Evolutionary conservation across 2,888 invertebrate genomes (phyloP).

Genomic region (Megalurothrips usitatus): DNA sequence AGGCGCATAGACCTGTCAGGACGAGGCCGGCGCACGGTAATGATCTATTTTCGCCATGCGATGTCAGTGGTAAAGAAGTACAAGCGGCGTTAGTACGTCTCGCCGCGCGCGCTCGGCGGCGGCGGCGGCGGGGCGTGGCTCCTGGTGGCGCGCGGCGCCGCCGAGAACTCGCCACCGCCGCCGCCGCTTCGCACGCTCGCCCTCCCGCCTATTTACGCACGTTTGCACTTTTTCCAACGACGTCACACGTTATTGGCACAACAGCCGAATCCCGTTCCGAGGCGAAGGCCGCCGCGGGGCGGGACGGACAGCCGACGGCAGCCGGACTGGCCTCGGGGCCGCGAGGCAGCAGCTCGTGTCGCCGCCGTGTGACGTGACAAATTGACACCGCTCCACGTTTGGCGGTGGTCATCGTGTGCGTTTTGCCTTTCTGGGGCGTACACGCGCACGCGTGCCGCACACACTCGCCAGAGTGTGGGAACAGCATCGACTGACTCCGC

Average conservation of each 20-base stretch:
- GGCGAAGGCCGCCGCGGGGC: not conserved
- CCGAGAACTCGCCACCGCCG: not conserved
- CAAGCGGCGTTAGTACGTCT: not conserved
- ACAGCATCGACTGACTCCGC: too few species aligned
- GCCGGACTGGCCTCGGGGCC: not conserved
- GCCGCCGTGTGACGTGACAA: not conserved
- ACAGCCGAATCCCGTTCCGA: too few species aligned
- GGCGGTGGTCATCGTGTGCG: too few species aligned
- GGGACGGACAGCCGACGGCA: not conserved
- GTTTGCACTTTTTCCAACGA: too few species aligned
- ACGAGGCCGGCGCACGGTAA: not conserved
- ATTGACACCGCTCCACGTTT: not conserved
- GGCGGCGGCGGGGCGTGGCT: not conserved
- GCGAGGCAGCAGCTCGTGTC: not conserved
- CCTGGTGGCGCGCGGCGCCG: not conserved
- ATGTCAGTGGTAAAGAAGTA: not conserved
- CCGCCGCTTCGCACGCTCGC: not conserved
- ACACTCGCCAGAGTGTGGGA: too few species aligned
- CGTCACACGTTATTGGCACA: too few species aligned
- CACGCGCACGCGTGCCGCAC: too few species aligned
- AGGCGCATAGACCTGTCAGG: constrained; percentile 11
- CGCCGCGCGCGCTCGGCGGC: not conserved
- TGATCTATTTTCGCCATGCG: constrained; percentile 24
- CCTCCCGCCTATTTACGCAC: too few species aligned
- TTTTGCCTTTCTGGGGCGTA: too few species aligned